phyloP scores from a whole-genome alignment of 2,888 invertebrate genomes.

The Tolmerus cingulatus region DNA sequence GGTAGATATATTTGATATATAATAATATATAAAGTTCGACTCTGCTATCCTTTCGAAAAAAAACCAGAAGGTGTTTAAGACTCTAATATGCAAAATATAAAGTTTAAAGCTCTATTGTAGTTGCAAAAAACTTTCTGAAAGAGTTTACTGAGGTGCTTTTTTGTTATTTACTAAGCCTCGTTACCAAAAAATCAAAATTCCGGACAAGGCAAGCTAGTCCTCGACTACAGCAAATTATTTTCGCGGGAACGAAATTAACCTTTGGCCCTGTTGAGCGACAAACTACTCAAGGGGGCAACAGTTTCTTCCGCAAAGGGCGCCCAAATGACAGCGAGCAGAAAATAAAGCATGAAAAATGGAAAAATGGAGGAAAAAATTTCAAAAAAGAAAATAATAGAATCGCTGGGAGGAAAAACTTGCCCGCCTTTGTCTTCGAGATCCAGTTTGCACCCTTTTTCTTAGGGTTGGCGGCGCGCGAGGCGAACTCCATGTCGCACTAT shows the following conservation, averaged over 20 bases:
- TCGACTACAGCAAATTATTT: background rate
- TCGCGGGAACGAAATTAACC: slow-evolving; percentile 29
- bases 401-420: slow-evolving; percentile 20
- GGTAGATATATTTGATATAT: no score
- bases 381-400: background rate
- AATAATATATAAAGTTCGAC: no score
- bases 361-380: background rate
- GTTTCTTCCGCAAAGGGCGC: slow-evolving; percentile 26
- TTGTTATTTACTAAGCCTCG: no score
- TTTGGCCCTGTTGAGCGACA: slow-evolving; percentile 34
- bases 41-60: no score
- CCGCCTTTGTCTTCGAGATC: slow-evolving; percentile 25
- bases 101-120: no score
- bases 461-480: background rate
- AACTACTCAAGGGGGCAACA: slow-evolving; percentile 31
- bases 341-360: background rate
- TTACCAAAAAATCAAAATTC: background rate
- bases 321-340: slow-evolving; percentile 13
- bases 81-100: no score
- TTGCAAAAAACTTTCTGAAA: no score
- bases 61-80: no score
- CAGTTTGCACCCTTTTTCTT: slow-evolving; percentile 39
- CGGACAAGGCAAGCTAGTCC: background rate
- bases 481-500: slow-evolving; percentile 31
- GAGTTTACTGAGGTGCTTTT: background rate